Percentiles rank a stretch among this genome's conserved stretches.
These are phyloP conservation scores for Irena cyanogastra DNA, from an alignment of 2,113 vertebrate genomes.

Conservation along the genomic window DNA sequence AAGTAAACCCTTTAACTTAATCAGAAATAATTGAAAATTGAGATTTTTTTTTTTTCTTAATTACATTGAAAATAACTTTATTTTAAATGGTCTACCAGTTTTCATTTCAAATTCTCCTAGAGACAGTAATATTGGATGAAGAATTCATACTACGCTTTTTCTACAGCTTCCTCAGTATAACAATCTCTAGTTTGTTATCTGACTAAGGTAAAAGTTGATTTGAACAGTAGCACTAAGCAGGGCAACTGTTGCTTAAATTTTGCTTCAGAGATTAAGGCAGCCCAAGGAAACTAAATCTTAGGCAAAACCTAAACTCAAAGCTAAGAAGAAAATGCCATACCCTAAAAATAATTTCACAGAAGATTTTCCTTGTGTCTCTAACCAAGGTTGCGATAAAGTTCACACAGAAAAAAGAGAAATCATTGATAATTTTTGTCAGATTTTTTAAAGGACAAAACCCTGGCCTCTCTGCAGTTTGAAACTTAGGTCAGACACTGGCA, in stretches of 20 bases:
- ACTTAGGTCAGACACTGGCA: not conserved
- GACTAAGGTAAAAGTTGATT: not conserved
- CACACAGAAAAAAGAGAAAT: not conserved
- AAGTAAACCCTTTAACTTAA: not conserved
- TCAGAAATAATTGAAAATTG: not conserved
- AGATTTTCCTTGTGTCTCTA: not conserved
- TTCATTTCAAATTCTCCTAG: not conserved
- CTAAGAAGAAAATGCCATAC: not conserved
- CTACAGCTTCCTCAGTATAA: not conserved
- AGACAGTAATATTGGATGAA: not conserved
- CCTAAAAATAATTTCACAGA: not conserved
- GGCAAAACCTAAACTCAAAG: not conserved
- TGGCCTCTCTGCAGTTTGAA: not conserved
- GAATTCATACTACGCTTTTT: not conserved
- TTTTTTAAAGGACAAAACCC: too few relatives aligned
- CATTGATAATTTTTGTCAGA: not conserved
- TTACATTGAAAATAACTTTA: not conserved
- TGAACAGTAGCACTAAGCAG: not conserved
- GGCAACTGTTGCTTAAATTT: not conserved
- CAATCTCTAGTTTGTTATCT: not conserved
- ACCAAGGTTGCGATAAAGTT: not conserved
- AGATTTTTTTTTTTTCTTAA: not conserved
- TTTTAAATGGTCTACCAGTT: not conserved
- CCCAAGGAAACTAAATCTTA: not conserved
- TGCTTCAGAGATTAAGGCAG: not conserved